Base-by-base conservation (phyloP, 1,140 invertebrate genomes). In the Contarinia nasturtii region DNA sequence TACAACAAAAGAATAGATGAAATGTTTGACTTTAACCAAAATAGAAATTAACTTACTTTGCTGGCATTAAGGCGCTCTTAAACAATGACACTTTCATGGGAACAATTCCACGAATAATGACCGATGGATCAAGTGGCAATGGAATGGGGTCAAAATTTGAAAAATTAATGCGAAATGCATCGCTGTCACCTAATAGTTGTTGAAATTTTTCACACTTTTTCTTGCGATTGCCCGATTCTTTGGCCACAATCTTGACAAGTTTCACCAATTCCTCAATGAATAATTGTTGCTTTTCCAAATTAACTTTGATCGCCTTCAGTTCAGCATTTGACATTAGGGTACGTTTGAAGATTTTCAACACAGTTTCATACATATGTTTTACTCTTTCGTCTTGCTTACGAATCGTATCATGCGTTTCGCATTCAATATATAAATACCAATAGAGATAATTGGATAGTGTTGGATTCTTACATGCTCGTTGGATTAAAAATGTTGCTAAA, bases 11-110 rank as follows among this genome's bases (percentile, higher is more conserved):
- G 18, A 44, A 22, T 14, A 33, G 12, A 15, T 3, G 12, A 15
- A 44, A n/a, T 5, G 3, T 33, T 27, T 37, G 19, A n/a, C 12
- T 12, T 11, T 10, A n/a, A 46, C 20, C 17, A 42, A 2, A 20
- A 2, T 15, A 4, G 11, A 38, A 17, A 14, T 18, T 18, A 2
- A 51, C 54, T 50, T 50, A 71, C 60, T 86, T 84, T 34, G 88
- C 89, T n/a, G 95, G 95, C 91, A 97, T 98, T 38, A 97, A 68
- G 3, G 90, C 88, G 27, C 91, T 96, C 66, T 98, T 98, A 64
- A 98, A 98, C 0, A 99, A n/a, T n/a, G 69, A 44, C 79, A 93
- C 90, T 59, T 85, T 85, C 58, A 82, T 81, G 0, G 91, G 76
- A 40, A 92, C 72, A 38, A 98, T 92, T 40, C 88, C 91, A 59